Base-by-base conservation (phyloP, 2,888 invertebrate genomes). In the Metalampra italica region DNA sequence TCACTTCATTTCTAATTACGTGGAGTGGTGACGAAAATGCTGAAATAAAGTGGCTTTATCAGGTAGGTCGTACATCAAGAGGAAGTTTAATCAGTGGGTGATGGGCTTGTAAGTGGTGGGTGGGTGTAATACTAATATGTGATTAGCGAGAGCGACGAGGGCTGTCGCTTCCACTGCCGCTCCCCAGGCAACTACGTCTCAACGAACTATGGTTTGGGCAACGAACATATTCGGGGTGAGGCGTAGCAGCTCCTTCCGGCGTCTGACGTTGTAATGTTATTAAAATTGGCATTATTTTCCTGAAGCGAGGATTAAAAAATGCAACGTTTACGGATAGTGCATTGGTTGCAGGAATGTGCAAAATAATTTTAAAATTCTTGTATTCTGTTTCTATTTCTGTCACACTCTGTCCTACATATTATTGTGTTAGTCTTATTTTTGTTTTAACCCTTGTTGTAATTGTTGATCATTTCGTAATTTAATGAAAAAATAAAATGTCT, bases 271-370 rank as follows among this genome's bases (percentile, higher is more conserved):
- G 15, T n/a, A 45, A 46, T 40, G n/a, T 41, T 41, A 46, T 78
- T 82, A 88, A 88, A 88, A 88, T 88, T 88, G 85, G 86, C 88
- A 88, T 87, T 88, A 59, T 88, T 88, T 88, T 88, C 87, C 87
- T 78, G 64, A 86, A 85, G 86, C 85, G 68, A 79, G 79, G 80
- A 66, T 71, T n/a, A n/a, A 55, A 71, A 76, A 76, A 79, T 74
- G 77, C 75, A 76, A 78, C 71, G 65, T 75, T 77, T 62, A 77
- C 71, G 82, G 77, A 78, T 64, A 61, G 87, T 88, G 88, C 87
- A 66, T 75, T 79, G 80, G 79, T 84, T 80, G 81, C 82, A 75
- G 81, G 85, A 78, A 70, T 68, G 88, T 86, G 88, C 88, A 85
- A 84, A 79, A 82, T 56, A 83, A 81, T 71, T 69, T 64, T 56